Evolutionary conservation across 1,140 invertebrate genomes (phyloP).

Genomic region (Lucilia cuprina): DNA sequence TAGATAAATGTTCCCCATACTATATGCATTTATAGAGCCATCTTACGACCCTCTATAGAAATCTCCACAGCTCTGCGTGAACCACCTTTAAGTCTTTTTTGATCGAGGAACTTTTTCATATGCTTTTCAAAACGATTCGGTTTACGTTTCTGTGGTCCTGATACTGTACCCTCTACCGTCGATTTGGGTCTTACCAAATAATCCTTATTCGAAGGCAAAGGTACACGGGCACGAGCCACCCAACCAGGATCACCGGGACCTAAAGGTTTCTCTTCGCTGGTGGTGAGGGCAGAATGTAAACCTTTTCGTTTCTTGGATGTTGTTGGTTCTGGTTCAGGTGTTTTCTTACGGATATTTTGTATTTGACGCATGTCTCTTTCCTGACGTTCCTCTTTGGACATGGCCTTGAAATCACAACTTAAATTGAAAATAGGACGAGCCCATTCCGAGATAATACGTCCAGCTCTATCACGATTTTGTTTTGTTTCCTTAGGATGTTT

Average conservation of each 20-base stretch:
- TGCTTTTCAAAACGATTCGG: slow-evolving; percentile 90
- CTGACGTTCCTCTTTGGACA: slow-evolving; percentile 85
- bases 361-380: slow-evolving; percentile 90
- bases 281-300: slow-evolving; percentile 65
- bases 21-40: slow-evolving; percentile 75
- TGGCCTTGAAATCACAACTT: slow-evolving; percentile 92
- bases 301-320: slow-evolving; percentile 65
- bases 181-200: slow-evolving; percentile 95
- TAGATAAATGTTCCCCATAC: not conserved
- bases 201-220: slow-evolving; percentile 93
- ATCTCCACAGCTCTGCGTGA: slow-evolving; percentile 86
- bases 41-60: slow-evolving; percentile 95
- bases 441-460: slow-evolving; percentile 95
- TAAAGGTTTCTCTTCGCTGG: slow-evolving; percentile 64
- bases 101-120: slow-evolving; percentile 87
- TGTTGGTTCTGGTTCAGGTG: slow-evolving; percentile 58
- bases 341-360: slow-evolving; percentile 69
- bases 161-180: slow-evolving; percentile 86
- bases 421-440: slow-evolving; percentile 96
- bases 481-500: slow-evolving; percentile 98
- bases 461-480: slow-evolving; percentile 88
- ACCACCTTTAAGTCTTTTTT: slow-evolving; percentile 77
- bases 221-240: slow-evolving; percentile 93
- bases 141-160: slow-evolving; percentile 78
- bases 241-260: slow-evolving; percentile 95